phyloP scores from a whole-genome alignment of 2,113 vertebrate genomes.

The Garra rufa region DNA sequence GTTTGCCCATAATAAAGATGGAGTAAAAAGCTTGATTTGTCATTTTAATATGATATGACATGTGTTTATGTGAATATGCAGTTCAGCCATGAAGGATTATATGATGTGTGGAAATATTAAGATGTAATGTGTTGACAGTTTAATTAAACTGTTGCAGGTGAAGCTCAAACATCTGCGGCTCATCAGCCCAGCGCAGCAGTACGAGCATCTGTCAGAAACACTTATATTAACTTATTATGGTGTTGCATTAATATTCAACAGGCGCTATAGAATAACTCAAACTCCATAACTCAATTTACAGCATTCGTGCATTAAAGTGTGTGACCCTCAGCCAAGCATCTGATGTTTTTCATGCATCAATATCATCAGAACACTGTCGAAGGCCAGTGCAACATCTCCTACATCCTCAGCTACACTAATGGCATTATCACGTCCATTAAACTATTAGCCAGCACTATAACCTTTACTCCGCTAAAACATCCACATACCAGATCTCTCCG shows the following conservation, averaged over 20 bases:
- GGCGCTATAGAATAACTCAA: not conserved
- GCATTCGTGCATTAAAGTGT: not conserved
- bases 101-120: slow-evolving; percentile 50
- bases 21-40: slow-evolving; percentile 36
- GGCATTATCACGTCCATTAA: slow-evolving; percentile 16
- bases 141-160: slow-evolving; percentile 59
- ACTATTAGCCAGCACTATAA: not conserved
- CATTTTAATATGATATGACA: slow-evolving; percentile 35
- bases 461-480: not conserved
- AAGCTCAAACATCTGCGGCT: slow-evolving; percentile 55
- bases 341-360: not conserved
- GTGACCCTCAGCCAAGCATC: not conserved
- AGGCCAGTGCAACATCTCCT: not conserved
- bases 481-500: not conserved
- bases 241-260: not conserved
- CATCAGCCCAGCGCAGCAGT: slow-evolving; percentile 36
- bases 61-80: slow-evolving; percentile 36
- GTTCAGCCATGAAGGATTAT: slow-evolving; percentile 50
- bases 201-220: slow-evolving; percentile 27
- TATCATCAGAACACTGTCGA: not conserved
- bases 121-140: slow-evolving; percentile 55
- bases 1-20: not conserved
- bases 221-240: not conserved
- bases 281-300: not conserved
- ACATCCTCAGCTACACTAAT: not conserved